Evolutionary conservation across 1,140 invertebrate species (phyloP).

Genomic region (Macrocentrus cingulum): DNA sequence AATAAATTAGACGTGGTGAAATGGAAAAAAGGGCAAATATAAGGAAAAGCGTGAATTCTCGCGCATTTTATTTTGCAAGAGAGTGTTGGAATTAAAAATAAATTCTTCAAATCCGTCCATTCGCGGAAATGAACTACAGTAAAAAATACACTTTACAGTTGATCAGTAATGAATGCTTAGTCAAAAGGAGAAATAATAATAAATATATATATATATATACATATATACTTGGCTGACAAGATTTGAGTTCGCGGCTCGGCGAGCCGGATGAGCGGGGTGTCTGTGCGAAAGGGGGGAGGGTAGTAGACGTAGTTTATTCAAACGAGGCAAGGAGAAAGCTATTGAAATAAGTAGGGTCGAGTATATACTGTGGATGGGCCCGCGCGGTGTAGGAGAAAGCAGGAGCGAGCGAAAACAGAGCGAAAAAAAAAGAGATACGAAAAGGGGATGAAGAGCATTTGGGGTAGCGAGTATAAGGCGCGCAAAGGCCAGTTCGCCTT

Average conservation of each 20-base stretch:
- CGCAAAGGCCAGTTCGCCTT: conserved; percentile 3
- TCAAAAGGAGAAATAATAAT: neutral
- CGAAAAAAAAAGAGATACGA: neutral
- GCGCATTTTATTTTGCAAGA: too few species aligned
- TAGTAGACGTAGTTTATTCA: conserved; percentile 51
- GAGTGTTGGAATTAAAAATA: too few species aligned
- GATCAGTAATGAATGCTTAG: neutral
- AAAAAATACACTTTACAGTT: conserved; percentile 8
- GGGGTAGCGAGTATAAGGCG: neutral
- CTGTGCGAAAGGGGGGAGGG: conserved; percentile 26
- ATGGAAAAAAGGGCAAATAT: too few species aligned
- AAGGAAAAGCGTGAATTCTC: too few species aligned
- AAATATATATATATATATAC: conserved; percentile 8
- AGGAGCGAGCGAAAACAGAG: conserved; percentile 11
- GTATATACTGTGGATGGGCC: conserved; percentile 19
- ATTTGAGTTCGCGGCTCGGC: conserved; percentile 25
- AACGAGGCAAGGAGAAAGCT: conserved; percentile 31
- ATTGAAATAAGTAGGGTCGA: conserved; percentile 32
- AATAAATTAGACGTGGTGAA: too few species aligned
- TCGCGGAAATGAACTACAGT: neutral
- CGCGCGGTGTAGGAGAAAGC: conserved; percentile 8
- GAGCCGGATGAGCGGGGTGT: conserved; percentile 31
- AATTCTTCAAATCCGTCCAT: too few species aligned
- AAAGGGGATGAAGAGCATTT: conserved; percentile 6
- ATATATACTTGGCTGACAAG: conserved; percentile 6